Base-by-base conservation (phyloP, 2,888 invertebrate genomes). In the Drosophila paramelanica region DNA sequence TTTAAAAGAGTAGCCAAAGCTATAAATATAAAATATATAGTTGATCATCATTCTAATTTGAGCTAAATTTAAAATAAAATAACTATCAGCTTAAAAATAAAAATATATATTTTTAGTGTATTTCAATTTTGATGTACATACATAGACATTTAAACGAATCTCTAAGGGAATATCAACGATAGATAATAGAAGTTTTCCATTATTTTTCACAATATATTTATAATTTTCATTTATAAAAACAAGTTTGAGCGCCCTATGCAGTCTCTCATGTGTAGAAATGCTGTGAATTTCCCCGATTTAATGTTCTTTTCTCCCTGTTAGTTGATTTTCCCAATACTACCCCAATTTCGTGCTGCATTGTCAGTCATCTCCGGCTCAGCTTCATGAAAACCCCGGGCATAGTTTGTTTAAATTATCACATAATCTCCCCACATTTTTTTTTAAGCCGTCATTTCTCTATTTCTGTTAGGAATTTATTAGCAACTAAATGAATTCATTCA, bases 401-500 rank as follows among this genome's bases (percentile, higher is more conserved):
- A 36, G 13, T 36, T 36, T 13, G 13, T 0, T 36, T 11, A 4
- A 3, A 36, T 36, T 36, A 4, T 36, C 36, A 25, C 25, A 8
- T 13, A 36, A 2, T 23, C n/a, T 23, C 14, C 14, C 25, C 31
- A 33, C 27, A 42, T 33, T 8, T 33, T 56, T 39, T 23, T 2
- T 14, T 17, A 3, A 10, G 7, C 25, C 46, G 47, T 43, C 66
- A 66, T 27, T 72, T 42, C 36, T 38, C 31, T 43, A 51, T 36
- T 49, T 36, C 2, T 23, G 36, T 41, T 46, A 23, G 36, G 23
- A 58, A 33, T 61, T 49, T 27, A 42, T 50, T 33, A 6, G 52
- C 38, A 39, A 45, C 25, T 41, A 60, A 59, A 67, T 62, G 8
- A 64, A 73, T 61, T 77, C 57, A 75, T 64, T 58, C 27, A 77